Conservation (phyloP, 2,888 invertebrate species). For the Aphidius colemani region DNA sequence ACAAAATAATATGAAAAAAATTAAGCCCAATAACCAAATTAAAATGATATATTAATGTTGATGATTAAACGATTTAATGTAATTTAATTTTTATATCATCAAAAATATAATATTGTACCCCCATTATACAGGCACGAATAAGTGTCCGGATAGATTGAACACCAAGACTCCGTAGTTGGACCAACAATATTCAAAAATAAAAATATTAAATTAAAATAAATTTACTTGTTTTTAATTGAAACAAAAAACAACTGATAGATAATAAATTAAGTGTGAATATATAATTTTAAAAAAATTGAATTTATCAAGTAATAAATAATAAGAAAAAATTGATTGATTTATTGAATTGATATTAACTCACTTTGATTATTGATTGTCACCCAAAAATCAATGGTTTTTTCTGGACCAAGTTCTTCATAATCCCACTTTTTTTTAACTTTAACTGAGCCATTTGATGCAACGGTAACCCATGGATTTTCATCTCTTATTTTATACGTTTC, state of each 20-base stretch:
- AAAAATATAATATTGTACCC: conserved; percentile 39
- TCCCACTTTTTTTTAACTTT: conserved; percentile 96
- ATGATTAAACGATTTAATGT: conserved; percentile 22
- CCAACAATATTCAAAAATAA: conserved; percentile 31
- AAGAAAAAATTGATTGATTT: too few relatives aligned
- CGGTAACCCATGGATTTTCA: conserved; percentile 92
- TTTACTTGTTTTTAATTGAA: conserved; percentile 4
- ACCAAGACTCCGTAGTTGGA: conserved; percentile 41
- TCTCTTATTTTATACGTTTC: conserved; percentile 93
- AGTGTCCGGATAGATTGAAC: conserved; percentile 42
- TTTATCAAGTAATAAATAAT: too few relatives aligned
- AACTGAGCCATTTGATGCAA: conserved; percentile 89
- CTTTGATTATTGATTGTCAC: conserved; percentile 87
- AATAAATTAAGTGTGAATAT: too few relatives aligned
- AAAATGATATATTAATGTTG: conserved; percentile 18
- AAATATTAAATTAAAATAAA: conserved; percentile 21
- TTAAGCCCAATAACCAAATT: conserved; percentile 18
- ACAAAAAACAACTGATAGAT: too few relatives aligned
- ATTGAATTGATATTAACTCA: conserved; percentile 48
- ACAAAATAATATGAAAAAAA: conserved; percentile 5
- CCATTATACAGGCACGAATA: conserved; percentile 42
- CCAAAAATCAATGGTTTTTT: conserved; percentile 96
- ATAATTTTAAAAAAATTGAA: too few relatives aligned
- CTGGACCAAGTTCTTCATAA: conserved; percentile 91
- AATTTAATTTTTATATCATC: conserved; percentile 27